These are phyloP conservation scores for Pipistrellus pipistrellus DNA, from an alignment of 2,797 vertebrate genomes.

Conservation along the genomic window DNA sequence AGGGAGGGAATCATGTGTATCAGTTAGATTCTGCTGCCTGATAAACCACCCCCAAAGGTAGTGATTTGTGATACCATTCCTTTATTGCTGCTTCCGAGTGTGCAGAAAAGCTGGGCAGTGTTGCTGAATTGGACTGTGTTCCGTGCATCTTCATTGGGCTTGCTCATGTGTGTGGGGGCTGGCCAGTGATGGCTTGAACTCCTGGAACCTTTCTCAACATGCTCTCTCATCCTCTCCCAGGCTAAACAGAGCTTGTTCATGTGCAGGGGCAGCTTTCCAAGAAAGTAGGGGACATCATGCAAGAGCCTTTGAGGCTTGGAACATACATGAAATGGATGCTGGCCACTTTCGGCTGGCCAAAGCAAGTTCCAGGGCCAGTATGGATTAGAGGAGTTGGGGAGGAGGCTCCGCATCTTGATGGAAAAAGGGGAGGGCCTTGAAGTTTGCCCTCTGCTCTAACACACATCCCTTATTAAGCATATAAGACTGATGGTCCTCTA, in stretches of 20 bases:
- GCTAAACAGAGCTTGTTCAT: neutral
- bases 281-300: neutral
- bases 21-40: neutral
- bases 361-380: neutral
- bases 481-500: neutral
- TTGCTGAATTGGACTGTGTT: rapidly evolving
- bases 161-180: neutral
- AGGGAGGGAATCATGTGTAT: neutral
- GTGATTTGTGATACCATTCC: neutral
- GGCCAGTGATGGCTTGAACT: neutral
- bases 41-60: neutral
- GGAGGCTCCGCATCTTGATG: neutral
- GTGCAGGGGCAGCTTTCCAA: neutral
- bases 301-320: neutral
- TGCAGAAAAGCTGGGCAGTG: neutral
- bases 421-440: neutral
- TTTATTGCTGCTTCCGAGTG: neutral
- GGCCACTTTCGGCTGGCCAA: neutral
- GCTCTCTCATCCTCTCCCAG: neutral
- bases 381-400: neutral
- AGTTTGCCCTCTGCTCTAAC: neutral
- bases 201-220: neutral
- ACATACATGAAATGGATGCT: neutral
- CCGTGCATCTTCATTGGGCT: neutral
- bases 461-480: neutral